phyloP scores from a whole-genome alignment of 2,113 vertebrate species.

The Erinaceus europaeus region DNA sequence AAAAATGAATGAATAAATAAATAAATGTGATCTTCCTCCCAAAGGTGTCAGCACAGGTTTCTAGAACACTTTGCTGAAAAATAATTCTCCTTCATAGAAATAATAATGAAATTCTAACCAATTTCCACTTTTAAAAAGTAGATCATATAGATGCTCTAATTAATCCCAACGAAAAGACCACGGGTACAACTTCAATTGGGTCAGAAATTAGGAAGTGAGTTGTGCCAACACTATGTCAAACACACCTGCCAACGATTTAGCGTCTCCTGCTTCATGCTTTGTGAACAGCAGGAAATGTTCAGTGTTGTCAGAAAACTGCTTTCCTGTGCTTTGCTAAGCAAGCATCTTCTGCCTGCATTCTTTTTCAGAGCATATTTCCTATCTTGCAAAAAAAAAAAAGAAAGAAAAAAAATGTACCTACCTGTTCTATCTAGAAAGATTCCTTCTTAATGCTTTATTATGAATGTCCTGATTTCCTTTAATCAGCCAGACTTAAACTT shows the following conservation, averaged over 20 bases:
- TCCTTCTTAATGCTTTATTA: background rate
- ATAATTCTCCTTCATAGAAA: slow-evolving; percentile 47
- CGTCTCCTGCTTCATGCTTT: background rate
- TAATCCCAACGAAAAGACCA: slow-evolving; percentile 22
- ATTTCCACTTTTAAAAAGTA: slow-evolving; percentile 23
- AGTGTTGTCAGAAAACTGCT: background rate
- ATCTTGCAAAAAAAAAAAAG: slow-evolving; percentile 6
- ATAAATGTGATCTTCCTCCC: background rate
- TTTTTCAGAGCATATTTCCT: slow-evolving; percentile 12
- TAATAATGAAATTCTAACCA: slow-evolving; percentile 30
- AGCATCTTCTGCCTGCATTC: background rate
- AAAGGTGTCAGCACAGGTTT: slow-evolving; percentile 21
- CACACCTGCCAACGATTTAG: background rate
- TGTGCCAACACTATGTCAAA: background rate
- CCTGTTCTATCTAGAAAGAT: background rate
- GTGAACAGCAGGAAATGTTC: slow-evolving; percentile 30
- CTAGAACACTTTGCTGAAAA: slow-evolving; percentile 50
- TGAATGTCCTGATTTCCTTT: background rate
- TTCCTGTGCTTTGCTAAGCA: background rate
- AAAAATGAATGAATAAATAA: no score
- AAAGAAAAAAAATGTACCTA: background rate
- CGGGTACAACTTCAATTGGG: slow-evolving; percentile 30
- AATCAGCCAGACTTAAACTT: background rate
- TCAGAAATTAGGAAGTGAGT: slow-evolving; percentile 43
- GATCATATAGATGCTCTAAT: slow-evolving; percentile 24